These are phyloP conservation scores for Spea multiplicata DNA, from an alignment of 2,113 vertebrate genomes.

Conservation along the genomic window DNA sequence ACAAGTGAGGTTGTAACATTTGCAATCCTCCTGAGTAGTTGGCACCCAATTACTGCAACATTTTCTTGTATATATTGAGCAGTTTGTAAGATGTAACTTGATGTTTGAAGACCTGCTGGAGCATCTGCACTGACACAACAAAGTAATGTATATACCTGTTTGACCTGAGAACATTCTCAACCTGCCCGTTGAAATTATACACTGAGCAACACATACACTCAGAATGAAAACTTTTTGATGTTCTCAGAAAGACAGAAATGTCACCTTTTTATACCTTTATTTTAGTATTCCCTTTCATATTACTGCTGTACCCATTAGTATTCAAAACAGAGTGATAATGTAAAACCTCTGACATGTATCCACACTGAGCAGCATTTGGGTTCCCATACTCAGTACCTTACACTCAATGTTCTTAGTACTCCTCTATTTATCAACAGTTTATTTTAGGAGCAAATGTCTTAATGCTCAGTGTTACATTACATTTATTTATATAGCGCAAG, in stretches of 20 bases:
- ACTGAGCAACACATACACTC: not conserved
- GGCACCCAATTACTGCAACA: conserved; percentile 6
- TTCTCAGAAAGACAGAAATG: conserved; percentile 29
- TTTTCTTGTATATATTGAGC: conserved; percentile 10
- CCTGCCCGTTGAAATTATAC: conserved; percentile 11
- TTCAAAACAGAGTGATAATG: conserved; percentile 33
- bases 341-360: conserved; percentile 27
- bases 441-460: too few species aligned
- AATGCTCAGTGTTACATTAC: too few species aligned
- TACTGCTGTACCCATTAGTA: conserved; percentile 26
- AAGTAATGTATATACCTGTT: conserved; percentile 4
- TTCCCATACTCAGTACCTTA: conserved; percentile 17
- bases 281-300: conserved; percentile 27
- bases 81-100: conserved; percentile 15
- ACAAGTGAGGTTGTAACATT: not conserved
- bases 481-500: too few species aligned
- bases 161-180: conserved; percentile 14
- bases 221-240: conserved; percentile 24
- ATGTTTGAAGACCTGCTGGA: not conserved
- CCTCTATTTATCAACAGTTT: conserved; percentile 19
- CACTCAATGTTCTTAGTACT: conserved; percentile 26
- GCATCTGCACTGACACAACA: conserved; percentile 29
- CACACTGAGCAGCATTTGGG: conserved; percentile 21
- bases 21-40: not conserved
- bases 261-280: conserved; percentile 30